Evolutionary conservation across 2,888 invertebrate species (phyloP).

Genomic region (Drosophila siamana): DNA sequence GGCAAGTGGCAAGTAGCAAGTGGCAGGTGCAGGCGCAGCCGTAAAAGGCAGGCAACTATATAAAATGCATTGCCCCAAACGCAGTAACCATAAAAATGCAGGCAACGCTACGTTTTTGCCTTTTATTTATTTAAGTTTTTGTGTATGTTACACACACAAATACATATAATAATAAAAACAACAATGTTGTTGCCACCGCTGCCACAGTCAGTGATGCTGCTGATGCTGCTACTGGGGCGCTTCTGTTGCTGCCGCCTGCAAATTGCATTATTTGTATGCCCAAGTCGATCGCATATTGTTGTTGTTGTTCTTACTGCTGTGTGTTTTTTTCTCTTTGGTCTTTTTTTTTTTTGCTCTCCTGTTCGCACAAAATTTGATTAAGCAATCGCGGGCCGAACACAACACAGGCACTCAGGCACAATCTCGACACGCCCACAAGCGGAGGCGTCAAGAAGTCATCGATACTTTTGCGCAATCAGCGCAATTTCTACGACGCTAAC

Average conservation of each 20-base stretch:
- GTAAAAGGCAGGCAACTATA: constrained; percentile 55
- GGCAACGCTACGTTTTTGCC: constrained; percentile 25
- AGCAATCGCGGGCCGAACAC: constrained; percentile 34
- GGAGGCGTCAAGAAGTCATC: constrained; percentile 72
- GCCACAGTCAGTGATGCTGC: neutral
- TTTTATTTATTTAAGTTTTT: constrained; percentile 67
- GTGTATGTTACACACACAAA: constrained; percentile 22
- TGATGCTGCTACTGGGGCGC: constrained; percentile 32
- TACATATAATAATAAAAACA: constrained; percentile 31
- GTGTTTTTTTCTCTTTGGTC: constrained; percentile 3
- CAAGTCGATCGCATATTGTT: constrained; percentile 30
- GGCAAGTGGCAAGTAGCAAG: neutral
- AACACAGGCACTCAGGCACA: constrained; percentile 38
- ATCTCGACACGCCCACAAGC: constrained; percentile 53
- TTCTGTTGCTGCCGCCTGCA: constrained; percentile 46
- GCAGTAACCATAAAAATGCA: constrained; percentile 61
- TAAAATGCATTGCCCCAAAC: constrained; percentile 56
- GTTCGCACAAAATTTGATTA: constrained; percentile 52
- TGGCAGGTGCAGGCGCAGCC: constrained; percentile 41
- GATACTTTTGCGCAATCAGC: constrained; percentile 82
- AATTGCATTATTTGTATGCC: constrained; percentile 76
- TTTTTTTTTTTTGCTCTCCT: constrained; percentile 1
- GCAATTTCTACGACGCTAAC: constrained; percentile 66
- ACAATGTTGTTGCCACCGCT: constrained; percentile 58
- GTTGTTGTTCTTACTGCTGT: constrained; percentile 28